These are phyloP conservation scores for Thymelicus acteon DNA, from an alignment of 2,888 invertebrate genomes.

Conservation along the genomic window DNA sequence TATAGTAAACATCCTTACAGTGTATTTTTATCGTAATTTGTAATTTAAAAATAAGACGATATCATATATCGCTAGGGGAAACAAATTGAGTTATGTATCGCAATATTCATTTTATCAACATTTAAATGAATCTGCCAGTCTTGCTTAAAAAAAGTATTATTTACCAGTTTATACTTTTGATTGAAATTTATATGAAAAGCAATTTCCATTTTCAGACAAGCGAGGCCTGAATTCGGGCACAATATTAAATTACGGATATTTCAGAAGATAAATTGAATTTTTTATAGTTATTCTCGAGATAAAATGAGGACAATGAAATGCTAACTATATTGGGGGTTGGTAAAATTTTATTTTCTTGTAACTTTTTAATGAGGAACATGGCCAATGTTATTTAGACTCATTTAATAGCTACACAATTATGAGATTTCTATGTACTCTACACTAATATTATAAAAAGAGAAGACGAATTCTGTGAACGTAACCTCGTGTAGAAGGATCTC, in stretches of 20 bases:
- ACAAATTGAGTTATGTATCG: constrained; percentile 12
- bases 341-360: neutral
- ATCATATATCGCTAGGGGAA: neutral
- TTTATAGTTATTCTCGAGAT: constrained; percentile 3
- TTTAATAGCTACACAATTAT: too few species aligned
- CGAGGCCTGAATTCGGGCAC: constrained; percentile 11
- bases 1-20: too few species aligned
- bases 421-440: too few species aligned
- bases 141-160: constrained; percentile 1
- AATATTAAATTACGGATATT: constrained; percentile 8
- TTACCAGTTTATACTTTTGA: constrained; percentile 12
- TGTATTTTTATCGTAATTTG: too few species aligned
- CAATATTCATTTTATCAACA: constrained; percentile 1
- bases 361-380: neutral
- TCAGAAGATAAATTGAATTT: constrained; percentile 10
- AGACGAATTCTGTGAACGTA: neutral
- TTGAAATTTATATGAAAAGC: constrained; percentile 13
- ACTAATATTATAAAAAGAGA: too few species aligned
- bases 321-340: neutral
- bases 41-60: too few species aligned
- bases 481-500: too few species aligned
- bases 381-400: too few species aligned
- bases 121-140: constrained; percentile 1
- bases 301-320: constrained; percentile 1
- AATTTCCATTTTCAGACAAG: constrained; percentile 11